phyloP scores from a whole-genome alignment of 2,113 vertebrate genomes.

The Crypturellus undulatus region DNA sequence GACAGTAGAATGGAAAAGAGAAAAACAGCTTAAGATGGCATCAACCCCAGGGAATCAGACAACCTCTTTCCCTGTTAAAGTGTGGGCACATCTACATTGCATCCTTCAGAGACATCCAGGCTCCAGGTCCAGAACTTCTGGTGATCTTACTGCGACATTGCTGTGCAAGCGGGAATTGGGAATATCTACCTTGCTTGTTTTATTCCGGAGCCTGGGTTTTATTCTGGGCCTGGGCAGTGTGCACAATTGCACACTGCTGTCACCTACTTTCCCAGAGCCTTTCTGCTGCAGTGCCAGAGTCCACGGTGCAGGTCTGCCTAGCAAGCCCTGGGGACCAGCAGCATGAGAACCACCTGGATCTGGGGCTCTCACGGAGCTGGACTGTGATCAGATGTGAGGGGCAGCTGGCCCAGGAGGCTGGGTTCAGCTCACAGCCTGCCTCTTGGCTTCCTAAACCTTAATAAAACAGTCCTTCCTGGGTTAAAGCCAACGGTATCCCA shows the following conservation, averaged over 20 bases:
- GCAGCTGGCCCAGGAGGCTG: not conserved
- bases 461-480: not conserved
- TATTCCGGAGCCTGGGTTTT: not conserved
- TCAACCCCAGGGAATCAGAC: not conserved
- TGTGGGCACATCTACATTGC: not conserved
- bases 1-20: constrained; percentile 16
- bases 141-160: not conserved
- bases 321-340: not conserved
- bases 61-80: not conserved
- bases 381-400: not conserved
- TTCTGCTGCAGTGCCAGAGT: not conserved
- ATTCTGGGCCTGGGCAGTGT: no score
- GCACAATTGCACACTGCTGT: accelerated
- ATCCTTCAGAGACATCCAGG: not conserved
- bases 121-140: not conserved
- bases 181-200: not conserved
- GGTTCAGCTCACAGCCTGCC: not conserved
- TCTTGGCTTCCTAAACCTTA: not conserved
- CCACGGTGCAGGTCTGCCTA: accelerated
- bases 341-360: no score
- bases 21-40: not conserved
- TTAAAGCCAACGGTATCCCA: not conserved
- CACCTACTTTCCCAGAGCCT: not conserved
- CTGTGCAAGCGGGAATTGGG: not conserved
- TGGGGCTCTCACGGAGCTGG: not conserved